These are phyloP conservation scores for Penelope pileata DNA, from an alignment of 2,113 vertebrate genomes.

Conservation along the genomic window DNA sequence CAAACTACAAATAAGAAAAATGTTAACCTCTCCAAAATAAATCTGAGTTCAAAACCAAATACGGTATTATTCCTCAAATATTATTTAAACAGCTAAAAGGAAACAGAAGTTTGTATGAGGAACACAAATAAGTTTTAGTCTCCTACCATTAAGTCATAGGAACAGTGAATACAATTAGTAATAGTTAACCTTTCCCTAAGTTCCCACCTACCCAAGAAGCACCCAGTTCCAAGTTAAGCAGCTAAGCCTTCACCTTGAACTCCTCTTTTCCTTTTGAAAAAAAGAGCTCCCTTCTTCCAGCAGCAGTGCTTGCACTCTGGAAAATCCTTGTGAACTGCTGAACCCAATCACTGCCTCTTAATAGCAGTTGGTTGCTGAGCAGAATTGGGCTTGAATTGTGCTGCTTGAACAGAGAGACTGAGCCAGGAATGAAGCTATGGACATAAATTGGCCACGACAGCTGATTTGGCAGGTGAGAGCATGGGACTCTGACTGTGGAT, in stretches of 20 bases:
- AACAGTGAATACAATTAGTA: background rate
- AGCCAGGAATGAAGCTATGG: background rate
- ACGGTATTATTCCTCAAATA: background rate
- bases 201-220: background rate
- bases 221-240: background rate
- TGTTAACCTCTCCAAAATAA: background rate
- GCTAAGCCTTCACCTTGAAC: background rate
- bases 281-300: background rate
- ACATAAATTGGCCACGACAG: background rate
- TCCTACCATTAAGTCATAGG: background rate
- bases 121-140: background rate
- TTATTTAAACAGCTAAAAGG: background rate
- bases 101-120: background rate
- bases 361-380: background rate
- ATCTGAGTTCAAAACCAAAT: background rate
- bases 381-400: background rate
- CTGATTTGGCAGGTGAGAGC: background rate
- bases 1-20: background rate
- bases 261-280: background rate
- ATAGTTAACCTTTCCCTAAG: rapidly evolving
- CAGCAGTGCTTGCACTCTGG: background rate
- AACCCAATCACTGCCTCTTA: background rate
- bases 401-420: background rate
- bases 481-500: background rate
- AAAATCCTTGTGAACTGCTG: background rate